Base-by-base conservation (phyloP, 2,797 vertebrate genomes). In the Malacoraja senta region DNA sequence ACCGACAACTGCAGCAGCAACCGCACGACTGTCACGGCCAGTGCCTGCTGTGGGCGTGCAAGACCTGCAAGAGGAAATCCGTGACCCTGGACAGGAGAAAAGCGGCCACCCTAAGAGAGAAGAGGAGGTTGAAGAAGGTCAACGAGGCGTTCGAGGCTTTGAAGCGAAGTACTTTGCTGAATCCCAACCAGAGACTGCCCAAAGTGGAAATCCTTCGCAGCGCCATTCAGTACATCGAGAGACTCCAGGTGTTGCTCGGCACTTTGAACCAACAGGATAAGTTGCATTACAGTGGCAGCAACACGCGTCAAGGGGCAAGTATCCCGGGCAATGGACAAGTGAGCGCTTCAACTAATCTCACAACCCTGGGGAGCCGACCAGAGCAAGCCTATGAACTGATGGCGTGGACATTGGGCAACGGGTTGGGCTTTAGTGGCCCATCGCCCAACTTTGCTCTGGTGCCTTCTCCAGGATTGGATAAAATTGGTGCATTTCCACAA, bases 141-240 rank as follows among this genome's bases (percentile, higher is more conserved):
- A 99, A 99, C 0, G 99, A 99, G 95, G 99, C 98, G 71, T 99
- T 99, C 1, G 99, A 99, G 94, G 99, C 99, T 0, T 95, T 99
- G 93, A 99, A 99, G 95, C 97, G 98, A 95, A 99, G 98, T 97
- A 98, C 99, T 32, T 95, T 99, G 94, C 97, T 98, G 95, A 99
- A 99, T 96, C 99, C 99, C 95, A 99, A 99, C 96, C 99, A 99
- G 96, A 96, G 98, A 94, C 97, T 99, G 96, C 99, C 99, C 95
- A 99, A 99, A 95, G 99, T 99, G 96, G 99, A 99, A 96, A 99
- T 99, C 95, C 96, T 99, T 95, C 97, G 99, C 94, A 98, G 98
- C 0, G 99, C 99, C 96, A 99, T 99, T 95, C 99, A 99, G 96
- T 99, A 99, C 95, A 99, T 99, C 8, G 98, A 99, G 95, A 97